A percentile compares a stretch with the other conserved stretches of the same genome.
These are phyloP conservation scores for Sciurus carolinensis DNA, from an alignment of 2,797 vertebrate species.

Conservation along the genomic window DNA sequence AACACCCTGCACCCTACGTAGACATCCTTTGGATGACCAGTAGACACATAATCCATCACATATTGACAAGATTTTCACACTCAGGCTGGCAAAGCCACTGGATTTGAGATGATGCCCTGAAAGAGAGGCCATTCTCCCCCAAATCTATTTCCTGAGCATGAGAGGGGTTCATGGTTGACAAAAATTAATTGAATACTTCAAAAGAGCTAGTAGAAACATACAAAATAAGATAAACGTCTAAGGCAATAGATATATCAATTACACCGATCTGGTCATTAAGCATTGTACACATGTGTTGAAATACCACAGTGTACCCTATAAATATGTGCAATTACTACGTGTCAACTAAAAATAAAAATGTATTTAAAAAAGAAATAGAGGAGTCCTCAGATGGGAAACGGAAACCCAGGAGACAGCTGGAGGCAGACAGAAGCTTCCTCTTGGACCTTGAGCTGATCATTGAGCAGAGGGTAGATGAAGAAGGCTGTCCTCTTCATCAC, in stretches of 20 bases:
- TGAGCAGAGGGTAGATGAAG: background rate
- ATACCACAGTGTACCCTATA: background rate
- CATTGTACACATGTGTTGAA: background rate
- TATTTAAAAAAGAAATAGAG: background rate
- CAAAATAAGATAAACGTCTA: background rate
- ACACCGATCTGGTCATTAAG: background rate
- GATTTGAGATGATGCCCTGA: background rate
- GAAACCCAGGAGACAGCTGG: background rate
- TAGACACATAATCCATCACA: background rate
- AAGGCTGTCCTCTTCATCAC: rapidly evolving
- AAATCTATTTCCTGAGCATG: background rate
- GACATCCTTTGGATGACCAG: background rate
- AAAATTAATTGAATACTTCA: background rate
- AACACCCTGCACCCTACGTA: background rate
- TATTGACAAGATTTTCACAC: background rate
- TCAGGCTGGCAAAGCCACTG: background rate
- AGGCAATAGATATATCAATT: background rate
- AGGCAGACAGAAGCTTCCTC: background rate
- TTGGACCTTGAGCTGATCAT: background rate
- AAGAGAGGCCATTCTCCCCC: background rate
- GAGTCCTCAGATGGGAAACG: background rate
- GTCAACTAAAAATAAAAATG: background rate
- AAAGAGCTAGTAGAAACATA: background rate
- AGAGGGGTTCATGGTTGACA: background rate
- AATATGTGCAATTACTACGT: background rate